Percentiles rank a stretch among this genome's conserved stretches.
phyloP scores from a whole-genome alignment of 2,888 invertebrate species.

The Phlogophora meticulosa region DNA sequence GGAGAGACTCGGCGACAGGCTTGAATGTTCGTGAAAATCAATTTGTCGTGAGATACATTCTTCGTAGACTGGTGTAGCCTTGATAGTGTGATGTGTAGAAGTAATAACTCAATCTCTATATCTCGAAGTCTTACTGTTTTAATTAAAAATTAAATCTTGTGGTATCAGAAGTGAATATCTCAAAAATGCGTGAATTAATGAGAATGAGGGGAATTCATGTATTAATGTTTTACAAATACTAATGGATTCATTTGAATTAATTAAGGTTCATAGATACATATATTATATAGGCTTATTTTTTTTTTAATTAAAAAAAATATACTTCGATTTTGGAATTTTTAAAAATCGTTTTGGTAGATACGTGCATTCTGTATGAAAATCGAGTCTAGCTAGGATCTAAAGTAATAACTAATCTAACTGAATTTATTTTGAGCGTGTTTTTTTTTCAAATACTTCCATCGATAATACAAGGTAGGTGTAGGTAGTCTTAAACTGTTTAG shows the following conservation, averaged over 20 bases:
- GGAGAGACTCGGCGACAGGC: conserved; percentile 9
- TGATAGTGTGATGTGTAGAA: neutral
- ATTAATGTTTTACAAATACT: conserved; percentile 24
- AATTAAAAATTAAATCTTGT: neutral
- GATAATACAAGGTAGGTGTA: conserved; percentile 32
- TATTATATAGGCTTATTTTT: conserved; percentile 1
- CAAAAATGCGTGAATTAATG: no score
- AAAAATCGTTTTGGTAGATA: neutral
- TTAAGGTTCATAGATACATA: conserved; percentile 9
- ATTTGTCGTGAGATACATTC: conserved; percentile 20
- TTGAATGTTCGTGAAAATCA: conserved; percentile 16
- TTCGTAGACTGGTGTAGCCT: neutral
- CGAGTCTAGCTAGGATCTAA: neutral
- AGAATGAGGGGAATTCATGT: conserved; percentile 22
- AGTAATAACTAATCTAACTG: neutral
- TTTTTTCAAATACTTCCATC: conserved; percentile 36
- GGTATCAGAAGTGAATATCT: neutral
- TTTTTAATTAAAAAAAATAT: neutral
- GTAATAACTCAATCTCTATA: neutral
- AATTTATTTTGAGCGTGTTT: conserved; percentile 2
- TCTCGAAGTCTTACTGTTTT: neutral
- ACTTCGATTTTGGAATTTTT: neutral
- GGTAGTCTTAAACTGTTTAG: conserved; percentile 48
- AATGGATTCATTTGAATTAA: conserved; percentile 47
- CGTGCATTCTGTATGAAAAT: neutral